phyloP scores from a whole-genome alignment of 2,113 vertebrate genomes.

The Hylia prasina region DNA sequence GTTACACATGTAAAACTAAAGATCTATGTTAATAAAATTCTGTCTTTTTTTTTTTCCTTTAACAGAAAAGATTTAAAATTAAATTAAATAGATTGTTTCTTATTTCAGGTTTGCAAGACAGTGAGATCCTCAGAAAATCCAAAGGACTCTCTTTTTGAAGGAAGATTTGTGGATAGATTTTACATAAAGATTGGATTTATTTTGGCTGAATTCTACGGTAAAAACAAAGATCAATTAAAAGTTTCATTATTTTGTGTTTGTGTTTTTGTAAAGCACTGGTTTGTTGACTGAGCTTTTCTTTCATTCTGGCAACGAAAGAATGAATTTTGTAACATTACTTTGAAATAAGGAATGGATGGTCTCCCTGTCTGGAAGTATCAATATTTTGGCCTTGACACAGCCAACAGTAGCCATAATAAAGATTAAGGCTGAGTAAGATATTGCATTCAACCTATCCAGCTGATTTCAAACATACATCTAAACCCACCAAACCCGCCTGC shows the following conservation, averaged over 20 bases:
- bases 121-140: neutral
- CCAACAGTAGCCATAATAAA: neutral
- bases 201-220: neutral
- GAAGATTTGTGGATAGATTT: neutral
- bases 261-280: neutral
- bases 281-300: neutral
- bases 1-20: neutral
- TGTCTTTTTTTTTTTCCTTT: neutral
- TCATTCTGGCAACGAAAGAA: neutral
- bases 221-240: neutral
- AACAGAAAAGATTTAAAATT: neutral
- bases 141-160: neutral
- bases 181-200: neutral
- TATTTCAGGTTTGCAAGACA: neutral
- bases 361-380: neutral
- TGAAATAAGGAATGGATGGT: neutral
- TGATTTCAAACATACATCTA: neutral
- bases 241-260: neutral
- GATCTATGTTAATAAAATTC: neutral
- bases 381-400: neutral
- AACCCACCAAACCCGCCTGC: neutral
- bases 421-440: neutral
- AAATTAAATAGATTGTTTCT: neutral
- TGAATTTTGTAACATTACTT: neutral
- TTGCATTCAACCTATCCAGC: neutral